Evolutionary conservation across 2,888 invertebrate species (phyloP).

Genomic region (Leptopterna dolabrata): DNA sequence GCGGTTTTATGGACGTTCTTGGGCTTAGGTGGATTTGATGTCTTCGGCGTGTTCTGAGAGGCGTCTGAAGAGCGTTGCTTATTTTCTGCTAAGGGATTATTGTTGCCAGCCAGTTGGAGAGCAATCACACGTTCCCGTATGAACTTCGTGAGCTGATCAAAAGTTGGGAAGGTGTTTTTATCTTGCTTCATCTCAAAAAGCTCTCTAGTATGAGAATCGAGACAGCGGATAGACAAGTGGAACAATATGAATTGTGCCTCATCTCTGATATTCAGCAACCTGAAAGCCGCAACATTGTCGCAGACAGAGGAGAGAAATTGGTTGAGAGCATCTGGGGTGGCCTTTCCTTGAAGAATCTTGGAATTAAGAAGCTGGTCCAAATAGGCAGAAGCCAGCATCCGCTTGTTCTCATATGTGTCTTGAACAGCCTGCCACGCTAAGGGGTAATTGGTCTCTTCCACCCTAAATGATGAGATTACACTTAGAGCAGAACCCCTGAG

Average conservation of each 20-base stretch:
- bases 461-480: neutral
- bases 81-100: neutral
- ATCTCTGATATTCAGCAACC: neutral
- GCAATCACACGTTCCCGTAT: neutral
- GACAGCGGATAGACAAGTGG: neutral
- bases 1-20: neutral
- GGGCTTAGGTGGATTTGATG: neutral
- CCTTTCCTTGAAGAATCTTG: conserved; percentile 27
- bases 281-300: conserved; percentile 13
- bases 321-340: neutral
- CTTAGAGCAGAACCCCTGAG: neutral
- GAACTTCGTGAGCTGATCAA: neutral
- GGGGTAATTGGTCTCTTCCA: neutral
- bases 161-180: conserved; percentile 14
- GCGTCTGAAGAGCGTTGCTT: neutral
- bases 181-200: conserved; percentile 14
- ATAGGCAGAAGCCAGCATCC: too few relatives aligned
- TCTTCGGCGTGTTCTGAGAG: neutral
- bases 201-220: conserved; percentile 28
- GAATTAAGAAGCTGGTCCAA: conserved; percentile 16
- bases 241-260: conserved; percentile 30
- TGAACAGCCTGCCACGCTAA: neutral
- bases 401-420: neutral
- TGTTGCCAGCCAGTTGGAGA: neutral
- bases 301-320: neutral